A percentile compares a stretch with the other conserved stretches of the same genome.
Evolutionary conservation across 2,888 invertebrate genomes (phyloP).

Genomic region (Lasioglossum calceatum): DNA sequence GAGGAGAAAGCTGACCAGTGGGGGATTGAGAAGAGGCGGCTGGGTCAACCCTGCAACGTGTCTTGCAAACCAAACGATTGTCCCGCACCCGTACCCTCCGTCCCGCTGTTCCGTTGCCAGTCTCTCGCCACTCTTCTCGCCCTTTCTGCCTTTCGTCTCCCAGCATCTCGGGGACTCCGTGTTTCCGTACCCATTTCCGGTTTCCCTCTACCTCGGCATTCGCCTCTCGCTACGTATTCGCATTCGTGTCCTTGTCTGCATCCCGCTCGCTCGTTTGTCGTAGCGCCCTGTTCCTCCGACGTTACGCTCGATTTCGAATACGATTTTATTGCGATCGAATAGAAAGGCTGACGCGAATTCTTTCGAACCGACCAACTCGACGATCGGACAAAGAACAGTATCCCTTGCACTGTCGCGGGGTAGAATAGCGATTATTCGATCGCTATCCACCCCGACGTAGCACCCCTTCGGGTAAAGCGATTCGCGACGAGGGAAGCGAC

Average conservation of each 20-base stretch:
- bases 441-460: not conserved
- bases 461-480: not conserved
- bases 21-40: slow-evolving; percentile 63
- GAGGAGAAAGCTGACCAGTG: slow-evolving; percentile 65
- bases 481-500: not conserved
- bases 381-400: not conserved
- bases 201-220: slow-evolving; percentile 19
- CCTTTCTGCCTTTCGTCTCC: slow-evolving; percentile 20
- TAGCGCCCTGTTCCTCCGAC: slow-evolving; percentile 35
- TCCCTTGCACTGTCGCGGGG: not conserved
- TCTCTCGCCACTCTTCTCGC: slow-evolving; percentile 43
- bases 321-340: slow-evolving; percentile 70
- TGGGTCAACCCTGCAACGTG: slow-evolving; percentile 79
- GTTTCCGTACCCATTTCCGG: not conserved
- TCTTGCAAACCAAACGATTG: slow-evolving; percentile 82
- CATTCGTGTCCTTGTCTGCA: not conserved
- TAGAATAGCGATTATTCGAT: not conserved
- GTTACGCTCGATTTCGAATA: slow-evolving; percentile 71
- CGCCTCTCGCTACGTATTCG: slow-evolving; percentile 26
- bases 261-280: not conserved
- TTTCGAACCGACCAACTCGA: slow-evolving; percentile 48
- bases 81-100: slow-evolving; percentile 54
- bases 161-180: slow-evolving; percentile 7
- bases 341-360: slow-evolving; percentile 62
- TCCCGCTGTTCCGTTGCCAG: slow-evolving; percentile 38